These are phyloP conservation scores for Cerceris ruficornis DNA, from an alignment of 2,888 invertebrate species.

Conservation along the genomic window DNA sequence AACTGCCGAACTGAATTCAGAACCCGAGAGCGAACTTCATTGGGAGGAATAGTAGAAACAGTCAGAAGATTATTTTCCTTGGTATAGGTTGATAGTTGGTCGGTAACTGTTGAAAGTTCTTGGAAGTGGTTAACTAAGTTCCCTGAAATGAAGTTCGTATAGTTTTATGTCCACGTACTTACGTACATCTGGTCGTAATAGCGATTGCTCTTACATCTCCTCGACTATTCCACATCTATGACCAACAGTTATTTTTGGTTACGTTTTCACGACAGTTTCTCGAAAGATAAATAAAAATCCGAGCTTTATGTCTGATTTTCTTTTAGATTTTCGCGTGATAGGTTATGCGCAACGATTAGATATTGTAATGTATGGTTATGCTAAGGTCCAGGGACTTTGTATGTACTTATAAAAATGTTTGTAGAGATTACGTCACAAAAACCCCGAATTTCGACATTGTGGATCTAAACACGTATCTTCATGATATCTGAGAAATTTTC, in stretches of 20 bases:
- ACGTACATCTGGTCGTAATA: constrained; percentile 55
- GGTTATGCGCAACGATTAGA: too few relatives aligned
- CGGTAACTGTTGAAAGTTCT: constrained; percentile 73
- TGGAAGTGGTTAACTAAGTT: constrained; percentile 74
- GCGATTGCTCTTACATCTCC: constrained; percentile 44
- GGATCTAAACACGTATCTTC: too few relatives aligned
- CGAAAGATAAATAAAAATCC: too few relatives aligned
- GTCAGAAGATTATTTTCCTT: constrained; percentile 73
- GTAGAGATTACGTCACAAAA: too few relatives aligned
- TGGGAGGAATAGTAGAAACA: constrained; percentile 71
- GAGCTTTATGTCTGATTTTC: too few relatives aligned
- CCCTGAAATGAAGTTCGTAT: constrained; percentile 70
- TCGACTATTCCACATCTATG: constrained; percentile 30
- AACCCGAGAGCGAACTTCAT: constrained; percentile 76
- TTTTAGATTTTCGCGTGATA: too few relatives aligned
- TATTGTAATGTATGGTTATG: too few relatives aligned
- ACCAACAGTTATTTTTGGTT: neutral
- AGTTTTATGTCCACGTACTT: constrained; percentile 63
- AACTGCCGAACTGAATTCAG: constrained; percentile 71
- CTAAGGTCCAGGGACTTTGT: too few relatives aligned
- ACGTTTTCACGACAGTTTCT: neutral
- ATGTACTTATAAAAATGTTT: too few relatives aligned
- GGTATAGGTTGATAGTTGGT: constrained; percentile 32
- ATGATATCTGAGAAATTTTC: too few relatives aligned
- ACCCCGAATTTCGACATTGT: too few relatives aligned